These are phyloP conservation scores for Onchidella celtica DNA, from an alignment of 2,888 invertebrate species.

Conservation along the genomic window DNA sequence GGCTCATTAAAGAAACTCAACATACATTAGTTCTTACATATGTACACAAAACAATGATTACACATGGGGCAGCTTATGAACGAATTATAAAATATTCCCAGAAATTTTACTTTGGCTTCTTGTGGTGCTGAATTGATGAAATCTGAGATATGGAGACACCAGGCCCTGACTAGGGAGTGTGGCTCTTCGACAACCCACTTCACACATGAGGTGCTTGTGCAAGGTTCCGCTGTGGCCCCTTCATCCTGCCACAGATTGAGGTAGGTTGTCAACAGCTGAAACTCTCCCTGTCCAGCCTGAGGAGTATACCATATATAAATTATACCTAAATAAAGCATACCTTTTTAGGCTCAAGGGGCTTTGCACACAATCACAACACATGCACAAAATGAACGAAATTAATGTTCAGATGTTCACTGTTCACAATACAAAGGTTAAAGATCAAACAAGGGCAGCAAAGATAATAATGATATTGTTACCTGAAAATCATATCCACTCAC, in stretches of 20 bases:
- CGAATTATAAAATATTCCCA: not conserved
- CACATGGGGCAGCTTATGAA: not conserved
- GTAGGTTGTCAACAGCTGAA: conserved; percentile 65
- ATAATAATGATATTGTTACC: no score
- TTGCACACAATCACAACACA: no score
- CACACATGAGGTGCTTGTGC: conserved; percentile 60
- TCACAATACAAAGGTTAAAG: no score
- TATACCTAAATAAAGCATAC: no score
- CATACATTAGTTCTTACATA: not conserved
- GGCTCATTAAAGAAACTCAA: not conserved
- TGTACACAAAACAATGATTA: not conserved
- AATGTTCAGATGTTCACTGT: no score
- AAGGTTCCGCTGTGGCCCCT: not conserved
- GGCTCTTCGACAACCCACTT: conserved; percentile 72
- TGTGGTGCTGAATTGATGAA: conserved; percentile 83
- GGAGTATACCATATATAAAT: not conserved
- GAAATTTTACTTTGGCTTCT: conserved; percentile 81
- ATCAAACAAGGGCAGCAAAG: no score
- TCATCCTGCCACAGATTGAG: conserved; percentile 59
- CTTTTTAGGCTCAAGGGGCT: no score
- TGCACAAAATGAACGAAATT: no score
- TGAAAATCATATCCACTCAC: no score
- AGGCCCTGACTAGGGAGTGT: conserved; percentile 82
- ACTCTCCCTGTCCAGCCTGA: conserved; percentile 59
- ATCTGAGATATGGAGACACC: conserved; percentile 86